Base-by-base conservation (phyloP, 2,113 vertebrate genomes). In the Podarcis cretensis region DNA sequence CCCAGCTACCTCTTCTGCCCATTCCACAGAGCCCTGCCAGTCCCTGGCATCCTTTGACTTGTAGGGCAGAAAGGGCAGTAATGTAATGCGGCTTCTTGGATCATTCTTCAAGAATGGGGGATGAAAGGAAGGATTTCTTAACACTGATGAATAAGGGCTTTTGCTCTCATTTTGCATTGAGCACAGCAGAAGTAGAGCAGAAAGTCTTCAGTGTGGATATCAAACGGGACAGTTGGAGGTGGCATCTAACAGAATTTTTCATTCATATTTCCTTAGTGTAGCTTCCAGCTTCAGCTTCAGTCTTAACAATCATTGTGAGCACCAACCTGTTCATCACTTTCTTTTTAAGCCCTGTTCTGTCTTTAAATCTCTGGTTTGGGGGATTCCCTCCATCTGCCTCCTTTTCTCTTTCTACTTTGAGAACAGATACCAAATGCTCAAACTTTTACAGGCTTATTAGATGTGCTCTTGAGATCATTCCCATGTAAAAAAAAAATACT, bases 331-430 rank as follows among this genome's bases (percentile, higher is more conserved):
- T 30, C 78, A 37, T 81, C 30, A 30, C 14, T 25, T 81, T 12
- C 12, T 59, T 27, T 87, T 54, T 59, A 48, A 93, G 63, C 74
- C 87, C 91, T 89, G n/a, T 88, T 93, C 91, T 91, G 40, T 79
- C 12, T 84, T 91, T 84, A 40, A 78, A 66, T 23, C 69, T 91
- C 14, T 75, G 1, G 27, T 65, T 10, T 75, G 27, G 71, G 5
- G 35, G 87, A 87, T 40, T 84, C 69, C 25, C 35, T 63, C 82
- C 87, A 89, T 30, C 85, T 6, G 12, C 81, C 57, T 69, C 40
- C 74, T 83, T 75, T 27, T 30, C 9, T 71, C 8, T 81, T 20
- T 25, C 91, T 77, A 83, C 40, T 85, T 23, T 30, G 16, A 21
- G 81, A 82, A 23, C 37, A 83, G 81, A 71, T 66, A 80, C 16